These are phyloP conservation scores for Brachynemurus nebulosus DNA, from an alignment of 2,888 invertebrate species.

Conservation along the genomic window DNA sequence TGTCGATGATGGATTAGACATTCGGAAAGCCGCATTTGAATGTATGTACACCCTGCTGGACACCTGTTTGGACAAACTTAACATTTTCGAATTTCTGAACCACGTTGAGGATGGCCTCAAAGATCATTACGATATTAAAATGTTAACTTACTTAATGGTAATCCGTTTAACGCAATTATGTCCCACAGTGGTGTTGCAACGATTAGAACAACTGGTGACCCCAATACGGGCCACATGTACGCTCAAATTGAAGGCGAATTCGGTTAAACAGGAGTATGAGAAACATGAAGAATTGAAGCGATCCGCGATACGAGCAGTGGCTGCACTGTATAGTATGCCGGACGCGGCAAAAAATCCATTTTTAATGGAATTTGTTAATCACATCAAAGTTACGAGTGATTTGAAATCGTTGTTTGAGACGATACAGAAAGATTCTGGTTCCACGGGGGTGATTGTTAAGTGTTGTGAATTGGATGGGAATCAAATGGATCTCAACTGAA, in stretches of 20 bases:
- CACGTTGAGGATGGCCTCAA: slow-evolving; percentile 92
- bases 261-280: slow-evolving; percentile 98
- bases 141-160: slow-evolving; percentile 98
- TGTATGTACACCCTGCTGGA: slow-evolving; percentile 99
- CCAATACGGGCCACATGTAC: slow-evolving; percentile 87
- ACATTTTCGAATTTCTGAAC: slow-evolving; percentile 92
- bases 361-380: slow-evolving; percentile 81
- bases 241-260: slow-evolving; percentile 95
- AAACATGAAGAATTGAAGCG: slow-evolving; percentile 97
- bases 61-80: slow-evolving; percentile 87
- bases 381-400: slow-evolving; percentile 81
- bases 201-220: slow-evolving; percentile 87
- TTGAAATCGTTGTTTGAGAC: slow-evolving; percentile 82
- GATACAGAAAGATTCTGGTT: slow-evolving; percentile 79
- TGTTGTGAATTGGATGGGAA: slow-evolving; percentile 45
- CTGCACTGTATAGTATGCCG: slow-evolving; percentile 80
- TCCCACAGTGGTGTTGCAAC: slow-evolving; percentile 85
- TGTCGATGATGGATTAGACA: slow-evolving; percentile 93
- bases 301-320: slow-evolving; percentile 90
- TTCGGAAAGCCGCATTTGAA: slow-evolving; percentile 97
- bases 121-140: slow-evolving; percentile 92
- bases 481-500: slow-evolving; percentile 63
- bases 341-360: slow-evolving; percentile 97
- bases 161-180: slow-evolving; percentile 85
- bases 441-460: slow-evolving; percentile 44